These are phyloP conservation scores for Leptobrachium leishanense DNA, from an alignment of 2,113 vertebrate genomes.

Conservation along the genomic window DNA sequence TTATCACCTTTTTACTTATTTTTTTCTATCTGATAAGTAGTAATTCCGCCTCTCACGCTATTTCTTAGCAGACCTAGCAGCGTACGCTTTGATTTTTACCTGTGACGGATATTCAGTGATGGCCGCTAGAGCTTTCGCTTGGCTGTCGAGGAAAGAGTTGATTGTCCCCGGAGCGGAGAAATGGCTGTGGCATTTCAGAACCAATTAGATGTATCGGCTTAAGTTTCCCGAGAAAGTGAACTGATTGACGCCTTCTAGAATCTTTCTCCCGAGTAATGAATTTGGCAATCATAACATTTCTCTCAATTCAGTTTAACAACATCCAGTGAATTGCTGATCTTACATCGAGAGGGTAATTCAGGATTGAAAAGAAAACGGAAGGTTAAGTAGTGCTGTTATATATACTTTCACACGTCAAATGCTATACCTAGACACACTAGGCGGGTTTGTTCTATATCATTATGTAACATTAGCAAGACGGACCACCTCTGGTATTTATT, in stretches of 20 bases:
- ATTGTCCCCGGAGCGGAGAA: slow-evolving; percentile 10
- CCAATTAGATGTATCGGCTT: slow-evolving; percentile 26
- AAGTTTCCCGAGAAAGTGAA: slow-evolving; percentile 24
- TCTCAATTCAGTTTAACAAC: slow-evolving; percentile 36
- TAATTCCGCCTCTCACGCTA: neutral
- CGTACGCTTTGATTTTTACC: neutral
- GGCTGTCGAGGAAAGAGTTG: neutral
- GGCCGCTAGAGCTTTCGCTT: neutral
- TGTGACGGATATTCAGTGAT: neutral
- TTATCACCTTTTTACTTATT: too few relatives aligned
- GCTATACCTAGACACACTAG: neutral
- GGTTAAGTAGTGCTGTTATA: slow-evolving; percentile 17
- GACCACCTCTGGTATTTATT: too few relatives aligned
- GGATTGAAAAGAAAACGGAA: slow-evolving; percentile 36
- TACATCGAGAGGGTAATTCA: slow-evolving; percentile 26
- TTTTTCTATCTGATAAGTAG: too few relatives aligned
- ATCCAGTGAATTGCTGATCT: slow-evolving; percentile 36
- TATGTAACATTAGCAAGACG: too few relatives aligned
- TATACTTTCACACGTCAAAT: neutral
- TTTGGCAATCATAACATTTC: slow-evolving; percentile 32
- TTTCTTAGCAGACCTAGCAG: neutral
- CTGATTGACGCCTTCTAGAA: slow-evolving; percentile 39
- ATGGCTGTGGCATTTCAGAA: slow-evolving; percentile 28
- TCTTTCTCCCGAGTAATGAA: slow-evolving; percentile 34
- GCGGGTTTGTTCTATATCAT: neutral